These are phyloP conservation scores for Stomorhina lunata DNA, from an alignment of 2,888 invertebrate genomes.

Conservation along the genomic window DNA sequence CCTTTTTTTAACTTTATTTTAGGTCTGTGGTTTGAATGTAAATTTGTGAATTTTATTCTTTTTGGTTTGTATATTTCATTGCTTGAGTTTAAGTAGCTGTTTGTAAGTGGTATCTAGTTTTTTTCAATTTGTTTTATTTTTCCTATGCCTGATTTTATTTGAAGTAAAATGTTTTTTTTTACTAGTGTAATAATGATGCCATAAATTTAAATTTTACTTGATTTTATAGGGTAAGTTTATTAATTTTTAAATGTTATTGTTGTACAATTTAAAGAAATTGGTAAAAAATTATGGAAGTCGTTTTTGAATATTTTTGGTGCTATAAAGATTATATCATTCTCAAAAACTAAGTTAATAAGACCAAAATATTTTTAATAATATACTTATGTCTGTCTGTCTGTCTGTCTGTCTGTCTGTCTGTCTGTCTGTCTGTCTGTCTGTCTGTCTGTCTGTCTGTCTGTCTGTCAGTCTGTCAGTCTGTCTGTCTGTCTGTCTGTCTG, in stretches of 20 bases:
- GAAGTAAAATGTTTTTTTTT: constrained; percentile 5
- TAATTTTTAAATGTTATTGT: constrained; percentile 16
- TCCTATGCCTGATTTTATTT: not conserved
- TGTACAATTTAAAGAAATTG: not conserved
- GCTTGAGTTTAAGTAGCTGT: no score
- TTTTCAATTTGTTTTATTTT: not conserved
- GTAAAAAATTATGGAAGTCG: not conserved
- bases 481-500: no score
- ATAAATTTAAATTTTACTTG: constrained; percentile 3
- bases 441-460: no score
- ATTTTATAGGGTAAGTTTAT: not conserved
- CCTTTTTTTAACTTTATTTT: not conserved
- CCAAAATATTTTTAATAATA: no score
- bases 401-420: no score
- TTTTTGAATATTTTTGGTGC: no score
- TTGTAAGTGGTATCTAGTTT: not conserved
- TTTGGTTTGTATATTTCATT: not conserved
- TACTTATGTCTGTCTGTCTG: no score
- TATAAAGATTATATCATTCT: no score
- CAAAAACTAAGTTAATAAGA: no score
- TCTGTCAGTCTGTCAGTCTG: no score
- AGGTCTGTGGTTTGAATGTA: constrained; percentile 45
- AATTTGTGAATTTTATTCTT: constrained; percentile 36
- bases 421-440: no score
- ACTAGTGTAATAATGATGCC: constrained; percentile 27